These are phyloP conservation scores for Microplitis deprimator DNA, from an alignment of 2,888 invertebrate species.

Conservation along the genomic window DNA sequence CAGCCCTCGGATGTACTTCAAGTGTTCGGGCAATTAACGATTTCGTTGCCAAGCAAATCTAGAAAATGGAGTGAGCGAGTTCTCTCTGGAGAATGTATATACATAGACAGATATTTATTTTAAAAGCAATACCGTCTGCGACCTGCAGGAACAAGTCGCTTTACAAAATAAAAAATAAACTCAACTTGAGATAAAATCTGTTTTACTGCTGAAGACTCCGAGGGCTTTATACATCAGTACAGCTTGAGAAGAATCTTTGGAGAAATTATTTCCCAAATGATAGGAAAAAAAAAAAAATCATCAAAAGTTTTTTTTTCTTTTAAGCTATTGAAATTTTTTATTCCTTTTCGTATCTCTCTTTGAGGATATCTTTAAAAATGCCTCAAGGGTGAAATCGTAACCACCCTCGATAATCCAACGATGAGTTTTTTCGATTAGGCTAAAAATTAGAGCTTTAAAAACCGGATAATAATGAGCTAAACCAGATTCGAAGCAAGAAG, in stretches of 20 bases:
- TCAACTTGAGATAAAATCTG: conserved; percentile 22
- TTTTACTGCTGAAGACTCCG: conserved; percentile 21
- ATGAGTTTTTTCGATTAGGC: conserved; percentile 51
- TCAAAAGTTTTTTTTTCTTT: conserved; percentile 19
- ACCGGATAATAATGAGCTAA: conserved; percentile 49
- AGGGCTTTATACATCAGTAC: conserved; percentile 2
- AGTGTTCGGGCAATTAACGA: conserved; percentile 47
- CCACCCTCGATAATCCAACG: conserved; percentile 49
- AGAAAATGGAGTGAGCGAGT: conserved; percentile 26
- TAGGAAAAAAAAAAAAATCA: conserved; percentile 9
- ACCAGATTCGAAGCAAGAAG: conserved; percentile 26
- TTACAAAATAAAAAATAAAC: conserved; percentile 14
- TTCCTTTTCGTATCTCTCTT: not conserved
- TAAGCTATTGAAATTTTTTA: not conserved
- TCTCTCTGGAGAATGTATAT: not conserved
- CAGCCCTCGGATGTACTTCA: conserved; percentile 18
- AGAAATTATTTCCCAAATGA: not conserved
- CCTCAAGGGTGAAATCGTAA: conserved; percentile 33
- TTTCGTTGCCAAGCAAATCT: conserved; percentile 31
- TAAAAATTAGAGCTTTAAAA: conserved; percentile 46
- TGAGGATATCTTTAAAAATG: not conserved
- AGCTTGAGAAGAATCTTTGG: not conserved
- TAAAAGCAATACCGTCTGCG: not conserved
- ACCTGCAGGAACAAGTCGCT: conserved; percentile 1
- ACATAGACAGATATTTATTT: not conserved